A percentile compares a stretch with the other conserved stretches of the same genome.
Evolutionary conservation across 2,888 invertebrate species (phyloP).

Genomic region (Calameuta pallipes): DNA sequence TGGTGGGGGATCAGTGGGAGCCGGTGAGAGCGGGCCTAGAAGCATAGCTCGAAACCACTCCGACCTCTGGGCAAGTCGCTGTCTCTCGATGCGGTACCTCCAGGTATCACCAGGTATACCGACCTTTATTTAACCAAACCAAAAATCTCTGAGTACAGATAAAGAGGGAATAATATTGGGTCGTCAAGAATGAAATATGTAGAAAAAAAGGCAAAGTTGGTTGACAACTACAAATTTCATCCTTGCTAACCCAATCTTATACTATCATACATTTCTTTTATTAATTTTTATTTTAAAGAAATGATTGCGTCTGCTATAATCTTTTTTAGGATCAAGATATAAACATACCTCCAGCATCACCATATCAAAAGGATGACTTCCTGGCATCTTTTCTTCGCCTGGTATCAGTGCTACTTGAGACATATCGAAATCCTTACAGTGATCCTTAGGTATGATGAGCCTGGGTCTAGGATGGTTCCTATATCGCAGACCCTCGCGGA

Average conservation of each 20-base stretch:
- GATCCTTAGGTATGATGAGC: slow-evolving; percentile 14
- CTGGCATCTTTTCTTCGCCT: slow-evolving; percentile 21
- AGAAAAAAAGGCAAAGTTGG: too few relatives aligned
- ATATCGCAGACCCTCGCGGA: slow-evolving; percentile 30
- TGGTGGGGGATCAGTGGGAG: slow-evolving; percentile 63
- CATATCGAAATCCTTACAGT: slow-evolving; percentile 31
- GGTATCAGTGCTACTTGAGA: slow-evolving; percentile 44
- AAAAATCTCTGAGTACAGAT: not conserved
- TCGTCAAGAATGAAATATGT: too few relatives aligned
- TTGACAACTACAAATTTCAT: too few relatives aligned
- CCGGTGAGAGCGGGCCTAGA: slow-evolving; percentile 63
- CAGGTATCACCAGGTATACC: slow-evolving; percentile 75
- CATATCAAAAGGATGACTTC: slow-evolving; percentile 33
- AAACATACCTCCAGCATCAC: slow-evolving; percentile 52
- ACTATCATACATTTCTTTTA: not conserved
- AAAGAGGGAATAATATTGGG: not conserved
- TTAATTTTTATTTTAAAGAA: not conserved
- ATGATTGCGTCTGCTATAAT: not conserved
- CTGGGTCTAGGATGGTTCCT: slow-evolving; percentile 32
- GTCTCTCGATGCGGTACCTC: slow-evolving; percentile 77
- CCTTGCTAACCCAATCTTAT: not conserved
- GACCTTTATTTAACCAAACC: slow-evolving; percentile 63
- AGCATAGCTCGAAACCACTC: slow-evolving; percentile 75
- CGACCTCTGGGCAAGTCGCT: slow-evolving; percentile 73
- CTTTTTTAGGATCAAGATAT: not conserved